Conservation (phyloP, 1,140 invertebrate genomes). For the Caerostris darwini region DNA sequence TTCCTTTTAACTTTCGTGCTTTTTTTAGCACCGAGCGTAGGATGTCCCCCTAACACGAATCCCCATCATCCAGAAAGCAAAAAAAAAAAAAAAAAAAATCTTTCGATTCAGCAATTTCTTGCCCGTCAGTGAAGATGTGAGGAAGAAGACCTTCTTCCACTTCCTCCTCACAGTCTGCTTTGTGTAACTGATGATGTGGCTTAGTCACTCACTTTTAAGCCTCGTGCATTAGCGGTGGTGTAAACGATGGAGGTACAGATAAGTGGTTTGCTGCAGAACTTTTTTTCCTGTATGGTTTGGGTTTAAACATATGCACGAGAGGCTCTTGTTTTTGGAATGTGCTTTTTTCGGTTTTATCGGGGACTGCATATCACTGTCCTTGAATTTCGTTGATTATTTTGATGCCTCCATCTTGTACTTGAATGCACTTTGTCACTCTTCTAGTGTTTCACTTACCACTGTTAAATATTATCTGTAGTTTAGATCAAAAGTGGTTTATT, state of each 20-base stretch:
- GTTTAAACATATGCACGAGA: not conserved
- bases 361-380: too few species aligned
- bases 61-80: not conserved
- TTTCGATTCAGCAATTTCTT: conserved; percentile 46
- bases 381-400: too few species aligned
- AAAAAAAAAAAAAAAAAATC: conserved; percentile 23
- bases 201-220: not conserved
- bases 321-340: not conserved
- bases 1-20: conserved; percentile 45
- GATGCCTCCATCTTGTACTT: too few species aligned
- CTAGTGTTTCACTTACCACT: too few species aligned
- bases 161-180: not conserved
- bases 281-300: not conserved
- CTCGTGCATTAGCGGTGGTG: conserved; percentile 2
- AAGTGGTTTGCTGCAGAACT: not conserved
- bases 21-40: conserved; percentile 30
- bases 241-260: not conserved
- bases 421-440: too few species aligned
- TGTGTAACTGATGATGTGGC: conserved; percentile 33
- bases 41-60: conserved; percentile 39
- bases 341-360: too few species aligned
- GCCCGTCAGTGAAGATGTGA: not conserved
- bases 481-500: too few species aligned
- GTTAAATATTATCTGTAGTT: too few species aligned
- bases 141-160: not conserved